Base-by-base conservation (phyloP, 30 jellyfish, hydroid and myxozoan species). In the Aurelia sp. region DNA sequence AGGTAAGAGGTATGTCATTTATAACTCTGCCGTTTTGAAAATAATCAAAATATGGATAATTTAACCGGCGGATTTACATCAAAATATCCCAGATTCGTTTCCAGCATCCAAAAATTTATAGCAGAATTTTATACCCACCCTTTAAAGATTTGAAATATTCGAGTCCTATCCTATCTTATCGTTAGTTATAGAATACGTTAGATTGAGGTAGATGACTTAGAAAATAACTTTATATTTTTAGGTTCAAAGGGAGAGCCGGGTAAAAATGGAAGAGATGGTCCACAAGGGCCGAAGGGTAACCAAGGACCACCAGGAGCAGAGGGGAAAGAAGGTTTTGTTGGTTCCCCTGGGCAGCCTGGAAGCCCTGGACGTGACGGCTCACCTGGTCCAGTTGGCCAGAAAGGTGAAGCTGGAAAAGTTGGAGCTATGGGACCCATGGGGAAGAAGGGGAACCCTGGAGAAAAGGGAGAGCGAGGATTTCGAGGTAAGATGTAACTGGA, bases 391-490 rank as follows among this genome's bases (percentile, higher is more conserved):
- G 35, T 2, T 0, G 97, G 93, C 20, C 35, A 30, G 16, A 38
- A 38, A 22, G 97, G 90, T 41, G 68, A 19, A 13, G 0, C 81
- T 3, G 90, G 97, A 5, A 65, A 10, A 5, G 52, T 0, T 2
- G 97, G 96, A 22, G 62, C 19, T 17, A 47, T 59, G 40, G 97
- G 97, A n/a, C 90, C 86, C 17, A 78, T 76, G 19, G 92, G 97
- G 10, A 78, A 82, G 31, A n/a, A 71, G 5, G 98, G 98, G 7
- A 35, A 63, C 0, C 74, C 53, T 19, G 98, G 98, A 17, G 51
- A 47, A 24, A 77, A 81, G 63, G 98, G 98, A 80, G 92, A 81
- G 5, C 48, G 6, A 9, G 98, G 98, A 64, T 88, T 91, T 8
- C 55, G 55, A 44, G 98, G 98, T 81, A 44, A 22, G 82, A 40